Percentiles rank a stretch among this genome's conserved stretches.
These are phyloP conservation scores for Hepsetus odoe DNA, from an alignment of 2,113 vertebrate genomes.

Conservation along the genomic window DNA sequence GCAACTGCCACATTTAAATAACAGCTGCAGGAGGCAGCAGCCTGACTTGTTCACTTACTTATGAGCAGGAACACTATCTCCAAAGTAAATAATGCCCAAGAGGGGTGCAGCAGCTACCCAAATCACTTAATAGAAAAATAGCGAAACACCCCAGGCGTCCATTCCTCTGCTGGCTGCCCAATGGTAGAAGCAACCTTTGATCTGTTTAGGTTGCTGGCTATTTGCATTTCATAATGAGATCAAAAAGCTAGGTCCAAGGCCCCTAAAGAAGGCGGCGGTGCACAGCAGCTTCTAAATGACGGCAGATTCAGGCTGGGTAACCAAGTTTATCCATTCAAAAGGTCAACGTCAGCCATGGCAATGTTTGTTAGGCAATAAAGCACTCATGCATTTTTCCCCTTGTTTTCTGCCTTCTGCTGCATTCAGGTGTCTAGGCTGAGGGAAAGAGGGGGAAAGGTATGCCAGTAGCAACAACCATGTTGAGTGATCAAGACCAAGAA, in stretches of 20 bases:
- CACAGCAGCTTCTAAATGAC: slow-evolving; percentile 60
- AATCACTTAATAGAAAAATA: slow-evolving; percentile 73
- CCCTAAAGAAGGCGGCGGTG: slow-evolving; percentile 63
- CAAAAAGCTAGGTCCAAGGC: slow-evolving; percentile 71
- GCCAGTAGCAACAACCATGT: slow-evolving; percentile 65
- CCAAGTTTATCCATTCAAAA: slow-evolving; percentile 38
- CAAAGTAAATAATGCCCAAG: slow-evolving; percentile 77
- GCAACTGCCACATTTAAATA: slow-evolving; percentile 74
- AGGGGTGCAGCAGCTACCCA: slow-evolving; percentile 66
- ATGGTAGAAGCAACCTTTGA: slow-evolving; percentile 79
- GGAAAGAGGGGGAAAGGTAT: not conserved
- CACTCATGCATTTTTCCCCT: slow-evolving; percentile 44
- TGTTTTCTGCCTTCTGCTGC: slow-evolving; percentile 58
- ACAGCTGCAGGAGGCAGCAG: slow-evolving; percentile 65
- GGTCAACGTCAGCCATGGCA: slow-evolving; percentile 53
- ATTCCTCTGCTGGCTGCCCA: slow-evolving; percentile 75
- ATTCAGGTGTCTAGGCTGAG: slow-evolving; percentile 54
- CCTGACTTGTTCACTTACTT: slow-evolving; percentile 67
- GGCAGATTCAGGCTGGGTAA: slow-evolving; percentile 54
- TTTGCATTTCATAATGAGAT: slow-evolving; percentile 84
- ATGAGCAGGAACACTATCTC: slow-evolving; percentile 75
- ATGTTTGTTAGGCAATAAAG: slow-evolving; percentile 62
- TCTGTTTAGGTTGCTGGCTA: slow-evolving; percentile 77
- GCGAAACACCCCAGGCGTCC: slow-evolving; percentile 69
- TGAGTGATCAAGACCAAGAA: slow-evolving; percentile 64